Evolutionary conservation across 35 echinoderm and acorn worm genomes (phyloP).

Genomic region (Anneissia japonica): DNA sequence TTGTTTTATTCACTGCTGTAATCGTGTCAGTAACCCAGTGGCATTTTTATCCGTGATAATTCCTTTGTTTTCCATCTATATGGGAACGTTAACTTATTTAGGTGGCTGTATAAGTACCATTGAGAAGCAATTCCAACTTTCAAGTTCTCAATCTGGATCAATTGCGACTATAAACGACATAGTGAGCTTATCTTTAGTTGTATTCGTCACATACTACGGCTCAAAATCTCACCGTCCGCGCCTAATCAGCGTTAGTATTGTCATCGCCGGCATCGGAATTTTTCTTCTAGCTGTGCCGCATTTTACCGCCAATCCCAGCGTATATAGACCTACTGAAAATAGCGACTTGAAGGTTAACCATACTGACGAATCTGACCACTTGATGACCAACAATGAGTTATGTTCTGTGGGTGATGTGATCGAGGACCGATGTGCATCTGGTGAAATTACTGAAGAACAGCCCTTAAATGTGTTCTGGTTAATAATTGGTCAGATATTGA

Average conservation of each 20-base stretch:
- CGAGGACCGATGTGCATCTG: neutral
- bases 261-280: constrained; percentile 1
- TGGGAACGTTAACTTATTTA: neutral
- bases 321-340: too few relatives aligned
- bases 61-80: neutral
- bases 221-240: constrained; percentile 36
- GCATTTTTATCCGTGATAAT: neutral
- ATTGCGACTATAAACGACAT: constrained; percentile 35
- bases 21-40: neutral
- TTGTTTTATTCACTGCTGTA: neutral
- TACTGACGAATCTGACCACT: neutral
- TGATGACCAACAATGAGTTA: neutral
- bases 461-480: neutral
- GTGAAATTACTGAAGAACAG: neutral
- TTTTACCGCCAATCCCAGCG: neutral
- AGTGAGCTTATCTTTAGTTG: neutral
- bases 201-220: constrained; percentile 48
- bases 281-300: constrained; percentile 15
- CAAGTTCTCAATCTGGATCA: constrained; percentile 15
- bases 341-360: too few relatives aligned
- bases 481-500: constrained; percentile 50
- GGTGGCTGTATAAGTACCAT: constrained; percentile 27
- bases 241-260: constrained; percentile 8
- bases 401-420: neutral
- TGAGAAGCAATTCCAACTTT: constrained; percentile 37